Percentiles rank a stretch among this genome's conserved stretches.
phyloP scores from a whole-genome alignment of 2,113 vertebrate species.

The Galbula dea region DNA sequence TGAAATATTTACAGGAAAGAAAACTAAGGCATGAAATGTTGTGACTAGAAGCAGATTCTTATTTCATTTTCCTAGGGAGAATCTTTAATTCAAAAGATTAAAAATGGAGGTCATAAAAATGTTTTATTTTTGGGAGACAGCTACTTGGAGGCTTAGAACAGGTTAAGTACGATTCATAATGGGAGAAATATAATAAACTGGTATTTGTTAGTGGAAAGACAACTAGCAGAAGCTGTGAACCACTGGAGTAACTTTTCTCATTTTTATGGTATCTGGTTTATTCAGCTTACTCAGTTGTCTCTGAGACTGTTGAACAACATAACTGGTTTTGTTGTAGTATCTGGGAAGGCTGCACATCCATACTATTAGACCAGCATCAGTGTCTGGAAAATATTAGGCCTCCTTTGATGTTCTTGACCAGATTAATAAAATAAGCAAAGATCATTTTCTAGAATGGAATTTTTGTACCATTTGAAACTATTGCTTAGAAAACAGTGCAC shows the following conservation, averaged over 20 bases:
- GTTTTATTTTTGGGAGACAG: background rate
- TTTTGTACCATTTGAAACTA: background rate
- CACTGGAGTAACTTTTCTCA: background rate
- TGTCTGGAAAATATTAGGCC: background rate
- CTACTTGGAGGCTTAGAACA: background rate
- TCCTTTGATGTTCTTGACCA: background rate
- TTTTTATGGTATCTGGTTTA: background rate
- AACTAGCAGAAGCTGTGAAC: background rate
- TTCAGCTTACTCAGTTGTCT: background rate
- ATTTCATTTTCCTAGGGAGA: background rate
- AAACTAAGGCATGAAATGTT: background rate
- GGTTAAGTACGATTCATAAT: background rate
- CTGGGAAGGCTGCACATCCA: background rate
- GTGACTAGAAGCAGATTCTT: background rate
- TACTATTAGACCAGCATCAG: background rate
- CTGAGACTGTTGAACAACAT: background rate
- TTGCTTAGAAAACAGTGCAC: background rate
- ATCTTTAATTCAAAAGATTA: background rate
- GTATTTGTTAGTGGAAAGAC: background rate
- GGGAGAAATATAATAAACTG: background rate
- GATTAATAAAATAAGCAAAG: background rate
- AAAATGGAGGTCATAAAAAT: background rate
- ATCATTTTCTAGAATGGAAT: fast-evolving
- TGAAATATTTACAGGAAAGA: background rate
- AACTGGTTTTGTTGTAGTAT: background rate